A percentile compares a stretch with the other conserved stretches of the same genome.
These are phyloP conservation scores for Genyomyrus donnyi DNA, from an alignment of 2,113 vertebrate genomes.

Conservation along the genomic window DNA sequence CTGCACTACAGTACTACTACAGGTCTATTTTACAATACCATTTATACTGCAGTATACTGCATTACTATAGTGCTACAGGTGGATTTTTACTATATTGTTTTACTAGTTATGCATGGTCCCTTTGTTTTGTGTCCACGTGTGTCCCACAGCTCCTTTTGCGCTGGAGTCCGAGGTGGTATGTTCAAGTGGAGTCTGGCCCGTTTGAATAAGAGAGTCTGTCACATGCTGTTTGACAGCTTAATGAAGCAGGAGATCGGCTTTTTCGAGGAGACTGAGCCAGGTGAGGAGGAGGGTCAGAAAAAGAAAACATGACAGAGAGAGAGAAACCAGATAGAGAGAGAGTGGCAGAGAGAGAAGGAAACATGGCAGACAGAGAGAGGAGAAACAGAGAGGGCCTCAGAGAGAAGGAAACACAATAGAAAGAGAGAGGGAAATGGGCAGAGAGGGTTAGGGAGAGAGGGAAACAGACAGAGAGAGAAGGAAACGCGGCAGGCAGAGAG, in stretches of 20 bases:
- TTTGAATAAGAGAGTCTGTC: slow-evolving; percentile 57
- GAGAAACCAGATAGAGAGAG: background rate
- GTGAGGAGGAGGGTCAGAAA: slow-evolving; percentile 34
- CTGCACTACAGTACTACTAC: background rate
- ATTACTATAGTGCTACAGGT: background rate
- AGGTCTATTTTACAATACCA: background rate
- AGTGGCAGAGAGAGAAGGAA: background rate
- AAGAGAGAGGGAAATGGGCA: background rate
- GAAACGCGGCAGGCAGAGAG: background rate
- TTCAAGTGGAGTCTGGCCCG: slow-evolving; percentile 53
- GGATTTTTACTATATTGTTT: background rate
- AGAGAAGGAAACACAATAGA: background rate
- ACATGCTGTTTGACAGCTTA: slow-evolving; percentile 51
- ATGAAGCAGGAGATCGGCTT: slow-evolving; percentile 61
- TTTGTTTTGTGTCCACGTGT: background rate
- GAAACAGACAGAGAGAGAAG: background rate
- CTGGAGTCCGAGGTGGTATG: slow-evolving; percentile 51
- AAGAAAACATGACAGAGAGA: background rate
- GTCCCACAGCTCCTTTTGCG: slow-evolving; percentile 49
- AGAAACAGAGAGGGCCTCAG: no score
- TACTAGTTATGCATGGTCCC: background rate
- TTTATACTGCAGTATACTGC: background rate
- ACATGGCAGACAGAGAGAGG: background rate
- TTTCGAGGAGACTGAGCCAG: slow-evolving; percentile 58
- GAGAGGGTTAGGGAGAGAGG: background rate